A percentile compares a stretch with the other conserved stretches of the same genome.
phyloP scores from a whole-genome alignment of 2,797 vertebrate genomes.

The Notoglanidium macrostoma region DNA sequence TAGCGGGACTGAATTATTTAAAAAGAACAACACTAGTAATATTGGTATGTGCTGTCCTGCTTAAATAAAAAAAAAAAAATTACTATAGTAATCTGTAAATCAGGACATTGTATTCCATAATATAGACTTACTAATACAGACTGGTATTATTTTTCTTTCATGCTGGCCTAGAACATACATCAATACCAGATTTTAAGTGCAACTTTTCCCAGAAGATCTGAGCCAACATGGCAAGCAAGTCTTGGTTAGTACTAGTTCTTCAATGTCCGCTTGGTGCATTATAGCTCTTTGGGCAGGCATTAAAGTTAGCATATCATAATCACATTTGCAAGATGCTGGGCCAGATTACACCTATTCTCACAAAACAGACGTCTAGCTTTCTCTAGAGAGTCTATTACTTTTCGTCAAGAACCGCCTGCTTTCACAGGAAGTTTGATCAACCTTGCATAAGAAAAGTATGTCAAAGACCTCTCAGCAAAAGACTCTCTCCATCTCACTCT shows the following conservation, averaged over 20 bases:
- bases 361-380: background rate
- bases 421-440: background rate
- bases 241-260: background rate
- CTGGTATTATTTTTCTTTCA: background rate
- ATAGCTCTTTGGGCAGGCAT: background rate
- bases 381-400: background rate
- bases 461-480: slow-evolving; percentile 40
- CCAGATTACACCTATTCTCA: background rate
- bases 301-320: background rate
- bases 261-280: background rate
- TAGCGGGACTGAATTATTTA: background rate
- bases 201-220: background rate
- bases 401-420: background rate
- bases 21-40: background rate
- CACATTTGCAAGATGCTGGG: background rate
- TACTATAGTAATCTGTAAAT: background rate
- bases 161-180: background rate
- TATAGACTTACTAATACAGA: background rate
- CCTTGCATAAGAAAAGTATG: slow-evolving; percentile 16
- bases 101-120: background rate
- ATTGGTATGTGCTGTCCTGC: background rate
- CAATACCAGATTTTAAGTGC: background rate
- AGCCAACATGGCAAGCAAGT: background rate
- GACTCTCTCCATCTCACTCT: slow-evolving; percentile 29
- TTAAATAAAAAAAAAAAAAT: background rate